A percentile compares a stretch with the other conserved stretches of the same genome.
phyloP scores from a whole-genome alignment of 1,140 invertebrate species.

The Philotrypesis tridentata region DNA sequence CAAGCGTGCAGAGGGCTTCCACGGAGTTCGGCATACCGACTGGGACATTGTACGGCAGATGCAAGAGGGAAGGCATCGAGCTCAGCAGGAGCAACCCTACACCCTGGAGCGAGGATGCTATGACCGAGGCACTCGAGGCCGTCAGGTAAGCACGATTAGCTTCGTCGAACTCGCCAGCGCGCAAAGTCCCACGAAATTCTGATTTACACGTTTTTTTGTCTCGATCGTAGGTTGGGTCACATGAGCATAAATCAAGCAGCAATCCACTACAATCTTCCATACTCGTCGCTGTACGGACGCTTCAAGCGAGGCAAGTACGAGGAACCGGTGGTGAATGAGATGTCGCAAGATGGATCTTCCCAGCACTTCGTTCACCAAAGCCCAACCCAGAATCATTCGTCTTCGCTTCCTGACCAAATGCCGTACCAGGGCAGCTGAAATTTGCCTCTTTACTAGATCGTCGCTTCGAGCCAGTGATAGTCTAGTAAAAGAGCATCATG shows the following conservation, averaged over 20 bases:
- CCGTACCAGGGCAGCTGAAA: constrained; percentile 74
- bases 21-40: constrained; percentile 90
- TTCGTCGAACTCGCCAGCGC: not conserved
- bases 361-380: constrained; percentile 71
- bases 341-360: constrained; percentile 71
- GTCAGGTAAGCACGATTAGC: constrained; percentile 78
- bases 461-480: constrained; percentile 32
- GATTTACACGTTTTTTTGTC: constrained; percentile 39
- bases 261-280: constrained; percentile 92
- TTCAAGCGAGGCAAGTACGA: constrained; percentile 85
- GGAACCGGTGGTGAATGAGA: constrained; percentile 70
- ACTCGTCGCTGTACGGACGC: constrained; percentile 90
- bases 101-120: constrained; percentile 92
- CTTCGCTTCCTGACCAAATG: constrained; percentile 72
- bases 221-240: constrained; percentile 82
- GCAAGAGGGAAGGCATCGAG: constrained; percentile 91
- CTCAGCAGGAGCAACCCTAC: constrained; percentile 88
- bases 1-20: constrained; percentile 89
- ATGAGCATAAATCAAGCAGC: constrained; percentile 95
- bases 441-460: constrained; percentile 71
- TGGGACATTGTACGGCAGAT: constrained; percentile 88
- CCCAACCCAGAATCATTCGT: constrained; percentile 72
- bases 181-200: not conserved
- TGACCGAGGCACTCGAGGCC: constrained; percentile 90
- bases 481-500: constrained; percentile 43